phyloP scores from a whole-genome alignment of 1,140 invertebrate species.

The Thaumetopoea pityocampa region DNA sequence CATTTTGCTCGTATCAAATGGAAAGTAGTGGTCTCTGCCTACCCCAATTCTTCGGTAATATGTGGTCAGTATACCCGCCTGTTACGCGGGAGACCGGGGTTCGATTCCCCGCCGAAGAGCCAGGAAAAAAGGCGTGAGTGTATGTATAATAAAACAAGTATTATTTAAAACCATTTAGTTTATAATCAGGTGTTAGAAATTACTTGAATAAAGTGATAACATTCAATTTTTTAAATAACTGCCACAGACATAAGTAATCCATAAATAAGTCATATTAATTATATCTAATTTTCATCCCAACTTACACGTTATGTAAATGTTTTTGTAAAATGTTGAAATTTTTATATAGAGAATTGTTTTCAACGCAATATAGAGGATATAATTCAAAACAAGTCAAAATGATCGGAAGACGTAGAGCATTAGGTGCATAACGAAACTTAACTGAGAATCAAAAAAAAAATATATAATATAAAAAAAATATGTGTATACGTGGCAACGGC shows the following conservation, averaged over 20 bases:
- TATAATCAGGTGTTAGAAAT: constrained; percentile 59
- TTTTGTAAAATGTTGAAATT: constrained; percentile 23
- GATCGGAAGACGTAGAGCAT: constrained; percentile 34
- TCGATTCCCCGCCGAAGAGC: too few relatives aligned
- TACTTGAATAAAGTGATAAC: constrained; percentile 61
- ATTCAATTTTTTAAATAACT: constrained; percentile 48
- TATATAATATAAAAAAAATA: too few relatives aligned
- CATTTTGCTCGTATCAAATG: too few relatives aligned
- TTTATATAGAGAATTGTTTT: constrained; percentile 17
- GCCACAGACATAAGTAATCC: too few relatives aligned
- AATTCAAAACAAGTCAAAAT: constrained; percentile 25
- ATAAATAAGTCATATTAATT: constrained; percentile 30
- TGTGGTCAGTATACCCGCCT: too few relatives aligned
- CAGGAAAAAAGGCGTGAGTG: constrained; percentile 25
- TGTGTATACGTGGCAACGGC: too few relatives aligned
- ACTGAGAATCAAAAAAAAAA: too few relatives aligned
- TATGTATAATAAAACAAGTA: too few relatives aligned
- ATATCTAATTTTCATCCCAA: constrained; percentile 27
- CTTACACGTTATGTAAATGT: constrained; percentile 30
- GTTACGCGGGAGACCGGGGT: too few relatives aligned
- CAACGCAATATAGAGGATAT: constrained; percentile 27
- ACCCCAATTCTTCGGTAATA: too few relatives aligned
- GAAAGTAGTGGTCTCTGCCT: too few relatives aligned
- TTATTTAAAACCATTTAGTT: constrained; percentile 67
- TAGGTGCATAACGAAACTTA: too few relatives aligned